These are phyloP conservation scores for Drosophila kanekoi DNA, from an alignment of 2,888 invertebrate genomes.

Conservation along the genomic window DNA sequence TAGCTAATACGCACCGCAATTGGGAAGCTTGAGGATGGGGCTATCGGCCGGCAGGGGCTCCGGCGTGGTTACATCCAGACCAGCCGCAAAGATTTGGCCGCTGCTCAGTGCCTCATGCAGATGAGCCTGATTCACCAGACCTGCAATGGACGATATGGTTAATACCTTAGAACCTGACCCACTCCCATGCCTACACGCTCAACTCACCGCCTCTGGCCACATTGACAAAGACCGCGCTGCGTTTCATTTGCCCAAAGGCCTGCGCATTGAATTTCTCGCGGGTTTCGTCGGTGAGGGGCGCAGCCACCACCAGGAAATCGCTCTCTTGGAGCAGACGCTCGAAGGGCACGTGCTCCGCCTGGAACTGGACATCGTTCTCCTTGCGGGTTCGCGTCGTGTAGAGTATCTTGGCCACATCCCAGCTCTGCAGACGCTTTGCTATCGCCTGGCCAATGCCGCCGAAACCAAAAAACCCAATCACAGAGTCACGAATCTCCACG, in stretches of 20 bases:
- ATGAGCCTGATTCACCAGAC: slow-evolving; percentile 91
- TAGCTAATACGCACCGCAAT: slow-evolving; percentile 88
- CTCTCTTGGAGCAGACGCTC: slow-evolving; percentile 90
- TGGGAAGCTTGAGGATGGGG: slow-evolving; percentile 91
- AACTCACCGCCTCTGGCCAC: slow-evolving; percentile 90
- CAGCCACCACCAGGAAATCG: slow-evolving; percentile 94
- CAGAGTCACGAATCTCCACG: slow-evolving; percentile 90
- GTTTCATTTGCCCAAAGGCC: slow-evolving; percentile 95
- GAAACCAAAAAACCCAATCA: slow-evolving; percentile 94
- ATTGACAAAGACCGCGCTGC: slow-evolving; percentile 93
- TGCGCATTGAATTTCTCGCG: slow-evolving; percentile 90
- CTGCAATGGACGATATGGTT: slow-evolving; percentile 76
- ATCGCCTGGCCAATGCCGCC: slow-evolving; percentile 94
- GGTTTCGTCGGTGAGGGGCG: slow-evolving; percentile 92
- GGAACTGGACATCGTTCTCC: slow-evolving; percentile 87
- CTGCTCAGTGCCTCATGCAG: slow-evolving; percentile 91
- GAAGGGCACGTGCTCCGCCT: slow-evolving; percentile 89
- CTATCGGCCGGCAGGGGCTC: slow-evolving; percentile 94
- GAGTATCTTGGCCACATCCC: slow-evolving; percentile 90
- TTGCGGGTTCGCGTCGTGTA: slow-evolving; percentile 90
- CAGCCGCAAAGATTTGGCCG: slow-evolving; percentile 93
- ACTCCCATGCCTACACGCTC: background rate
- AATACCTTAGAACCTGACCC: no score
- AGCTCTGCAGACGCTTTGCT: slow-evolving; percentile 90
- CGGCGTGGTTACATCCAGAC: slow-evolving; percentile 95